phyloP scores from a whole-genome alignment of 2,888 invertebrate species.

The Dexiosoma caninum region DNA sequence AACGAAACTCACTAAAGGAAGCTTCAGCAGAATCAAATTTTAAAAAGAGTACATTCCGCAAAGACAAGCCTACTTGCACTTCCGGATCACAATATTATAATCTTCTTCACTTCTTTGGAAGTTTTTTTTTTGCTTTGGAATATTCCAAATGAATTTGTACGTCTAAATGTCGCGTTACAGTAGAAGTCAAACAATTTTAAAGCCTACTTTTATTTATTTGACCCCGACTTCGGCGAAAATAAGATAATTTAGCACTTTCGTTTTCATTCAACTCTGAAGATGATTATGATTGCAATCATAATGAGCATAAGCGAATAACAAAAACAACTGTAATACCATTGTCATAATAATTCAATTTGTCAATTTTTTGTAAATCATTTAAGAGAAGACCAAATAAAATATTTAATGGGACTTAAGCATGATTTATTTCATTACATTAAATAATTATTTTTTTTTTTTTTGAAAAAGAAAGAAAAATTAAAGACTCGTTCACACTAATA shows the following conservation, averaged over 20 bases:
- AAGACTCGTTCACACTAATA: background rate
- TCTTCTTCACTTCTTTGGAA: no score
- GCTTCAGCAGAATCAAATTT: no score
- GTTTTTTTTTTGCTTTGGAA: no score
- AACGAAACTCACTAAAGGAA: no score
- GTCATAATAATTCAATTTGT: conserved; percentile 32
- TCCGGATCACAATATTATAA: no score
- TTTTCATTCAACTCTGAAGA: conserved; percentile 25
- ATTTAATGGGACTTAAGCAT: background rate
- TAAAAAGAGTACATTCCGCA: no score
- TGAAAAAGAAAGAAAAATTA: background rate
- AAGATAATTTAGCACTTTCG: conserved; percentile 44
- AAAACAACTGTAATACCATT: background rate
- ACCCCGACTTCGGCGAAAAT: background rate
- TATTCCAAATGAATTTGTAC: no score
- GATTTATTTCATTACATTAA: background rate
- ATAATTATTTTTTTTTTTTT: background rate
- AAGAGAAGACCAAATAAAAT: background rate
- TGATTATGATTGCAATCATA: background rate
- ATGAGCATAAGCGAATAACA: background rate
- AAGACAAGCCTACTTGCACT: no score
- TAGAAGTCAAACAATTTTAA: background rate
- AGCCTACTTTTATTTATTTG: conserved; percentile 32
- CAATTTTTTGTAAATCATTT: background rate
- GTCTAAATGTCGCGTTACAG: background rate